Conservation (phyloP, 2,113 vertebrate genomes). For the Ploceus nigricollis region DNA sequence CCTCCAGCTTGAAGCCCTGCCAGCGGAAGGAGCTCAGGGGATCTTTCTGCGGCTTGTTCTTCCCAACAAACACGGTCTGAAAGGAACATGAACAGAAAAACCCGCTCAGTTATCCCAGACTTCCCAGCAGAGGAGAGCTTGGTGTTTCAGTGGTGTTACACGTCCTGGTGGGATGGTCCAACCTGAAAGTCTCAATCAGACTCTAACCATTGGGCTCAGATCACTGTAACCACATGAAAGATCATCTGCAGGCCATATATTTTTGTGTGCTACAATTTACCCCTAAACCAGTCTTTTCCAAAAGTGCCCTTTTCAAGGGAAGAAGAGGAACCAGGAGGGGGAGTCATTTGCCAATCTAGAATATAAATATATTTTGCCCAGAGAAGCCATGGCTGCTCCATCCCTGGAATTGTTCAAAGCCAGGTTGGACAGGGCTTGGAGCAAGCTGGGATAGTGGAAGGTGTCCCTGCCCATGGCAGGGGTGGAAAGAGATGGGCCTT, state of each 20-base stretch:
- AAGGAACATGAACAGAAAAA: neutral
- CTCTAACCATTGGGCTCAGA: neutral
- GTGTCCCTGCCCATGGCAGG: neutral
- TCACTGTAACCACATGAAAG: neutral
- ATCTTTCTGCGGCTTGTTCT: constrained; percentile 75
- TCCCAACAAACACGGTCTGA: constrained; percentile 81
- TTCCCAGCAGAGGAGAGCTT: accelerated
- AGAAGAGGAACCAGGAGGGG: neutral
- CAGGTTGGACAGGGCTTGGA: accelerated
- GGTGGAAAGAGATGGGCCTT: neutral
- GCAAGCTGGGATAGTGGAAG: neutral
- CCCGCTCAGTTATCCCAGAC: accelerated
- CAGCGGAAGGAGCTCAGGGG: constrained; percentile 65
- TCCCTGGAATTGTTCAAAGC: neutral
- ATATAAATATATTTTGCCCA: neutral
- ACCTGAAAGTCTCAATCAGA: neutral
- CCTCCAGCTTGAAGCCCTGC: constrained; percentile 86
- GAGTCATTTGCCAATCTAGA: neutral
- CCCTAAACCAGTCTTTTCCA: neutral
- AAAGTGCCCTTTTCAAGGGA: accelerated
- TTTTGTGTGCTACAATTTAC: neutral
- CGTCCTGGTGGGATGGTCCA: accelerated
- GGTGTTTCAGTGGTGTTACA: accelerated
- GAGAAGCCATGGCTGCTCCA: neutral
- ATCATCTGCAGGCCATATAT: accelerated